phyloP scores from a whole-genome alignment of 2,888 invertebrate genomes.

The Luffia ferchaultella region DNA sequence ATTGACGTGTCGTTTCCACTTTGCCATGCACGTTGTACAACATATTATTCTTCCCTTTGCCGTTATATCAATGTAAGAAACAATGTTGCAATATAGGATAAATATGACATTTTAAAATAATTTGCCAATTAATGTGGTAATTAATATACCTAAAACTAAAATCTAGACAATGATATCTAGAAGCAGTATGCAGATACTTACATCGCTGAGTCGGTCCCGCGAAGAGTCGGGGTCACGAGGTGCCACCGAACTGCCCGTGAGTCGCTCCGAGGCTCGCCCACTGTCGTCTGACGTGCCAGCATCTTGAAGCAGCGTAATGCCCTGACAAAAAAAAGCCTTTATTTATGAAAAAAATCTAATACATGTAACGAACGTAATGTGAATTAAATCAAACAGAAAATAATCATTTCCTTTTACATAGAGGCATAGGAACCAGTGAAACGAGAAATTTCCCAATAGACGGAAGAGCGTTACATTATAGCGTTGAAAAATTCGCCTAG shows the following conservation, averaged over 20 bases:
- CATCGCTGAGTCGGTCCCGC: conserved; percentile 86
- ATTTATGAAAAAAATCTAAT: neutral
- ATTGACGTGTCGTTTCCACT: neutral
- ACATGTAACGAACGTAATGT: neutral
- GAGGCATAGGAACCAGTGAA: conserved; percentile 8
- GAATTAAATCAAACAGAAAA: neutral
- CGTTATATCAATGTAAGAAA: too few relatives aligned
- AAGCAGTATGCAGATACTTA: conserved; percentile 67
- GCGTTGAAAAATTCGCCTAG: conserved; percentile 28
- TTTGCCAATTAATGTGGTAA: too few relatives aligned
- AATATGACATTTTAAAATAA: too few relatives aligned
- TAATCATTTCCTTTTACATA: neutral
- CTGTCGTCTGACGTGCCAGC: conserved; percentile 87
- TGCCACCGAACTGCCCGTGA: conserved; percentile 78
- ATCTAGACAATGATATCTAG: too few relatives aligned
- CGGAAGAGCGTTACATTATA: conserved; percentile 18
- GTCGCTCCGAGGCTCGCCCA: conserved; percentile 82
- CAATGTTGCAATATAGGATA: too few relatives aligned
- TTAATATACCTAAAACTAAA: too few relatives aligned
- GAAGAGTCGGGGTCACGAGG: conserved; percentile 83
- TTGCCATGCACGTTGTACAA: neutral
- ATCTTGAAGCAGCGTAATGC: conserved; percentile 77
- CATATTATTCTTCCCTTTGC: neutral
- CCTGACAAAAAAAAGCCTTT: conserved; percentile 41
- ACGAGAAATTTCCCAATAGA: conserved; percentile 18